Evolutionary conservation across 2,113 vertebrate species (phyloP).

Genomic region (Cyanocitta stelleri): DNA sequence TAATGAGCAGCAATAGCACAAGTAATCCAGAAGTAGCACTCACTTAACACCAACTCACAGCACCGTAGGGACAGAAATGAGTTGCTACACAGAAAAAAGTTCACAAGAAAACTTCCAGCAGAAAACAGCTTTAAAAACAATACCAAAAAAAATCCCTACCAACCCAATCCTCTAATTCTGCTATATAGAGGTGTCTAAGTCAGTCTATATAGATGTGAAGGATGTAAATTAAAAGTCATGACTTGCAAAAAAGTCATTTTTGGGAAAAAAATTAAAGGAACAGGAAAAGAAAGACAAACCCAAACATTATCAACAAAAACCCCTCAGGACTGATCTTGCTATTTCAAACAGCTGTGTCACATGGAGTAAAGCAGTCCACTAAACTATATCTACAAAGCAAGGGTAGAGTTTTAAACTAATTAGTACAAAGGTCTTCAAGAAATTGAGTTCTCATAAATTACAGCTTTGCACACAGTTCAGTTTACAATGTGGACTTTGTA

Average conservation of each 20-base stretch:
- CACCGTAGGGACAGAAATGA: neutral
- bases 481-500: slow-evolving; percentile 45
- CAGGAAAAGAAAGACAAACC: neutral
- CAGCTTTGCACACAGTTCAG: neutral
- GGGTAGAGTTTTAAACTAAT: neutral
- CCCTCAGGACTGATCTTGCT: neutral
- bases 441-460: neutral
- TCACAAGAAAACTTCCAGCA: neutral
- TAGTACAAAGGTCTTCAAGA: slow-evolving; percentile 40
- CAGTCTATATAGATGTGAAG: neutral
- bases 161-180: neutral
- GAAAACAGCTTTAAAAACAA: neutral
- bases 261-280: neutral
- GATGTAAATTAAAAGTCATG: neutral
- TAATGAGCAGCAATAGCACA: neutral
- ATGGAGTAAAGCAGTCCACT: neutral
- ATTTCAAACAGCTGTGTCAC: neutral
- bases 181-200: neutral
- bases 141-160: neutral
- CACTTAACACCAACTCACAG: neutral
- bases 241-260: neutral
- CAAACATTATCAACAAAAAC: neutral
- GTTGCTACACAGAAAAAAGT: neutral
- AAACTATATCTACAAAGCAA: neutral
- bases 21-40: neutral